Percentiles rank a stretch among this genome's conserved stretches.
Conservation (phyloP, 2,113 vertebrate species). For the Oncorhynchus mykiss region DNA sequence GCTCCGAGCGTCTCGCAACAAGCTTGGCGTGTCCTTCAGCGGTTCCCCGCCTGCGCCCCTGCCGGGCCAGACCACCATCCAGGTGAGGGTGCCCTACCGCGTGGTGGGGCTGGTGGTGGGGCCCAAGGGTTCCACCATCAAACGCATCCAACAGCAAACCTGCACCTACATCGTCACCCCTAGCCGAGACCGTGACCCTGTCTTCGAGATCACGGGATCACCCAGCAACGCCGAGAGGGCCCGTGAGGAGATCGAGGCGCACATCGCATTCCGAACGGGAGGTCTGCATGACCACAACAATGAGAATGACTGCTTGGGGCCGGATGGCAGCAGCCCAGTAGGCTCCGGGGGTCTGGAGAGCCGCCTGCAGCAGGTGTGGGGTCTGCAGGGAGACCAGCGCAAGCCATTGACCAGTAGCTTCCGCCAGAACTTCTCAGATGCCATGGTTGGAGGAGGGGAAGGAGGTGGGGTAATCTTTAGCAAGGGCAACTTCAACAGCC, state of each 20-base stretch:
- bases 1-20: slow-evolving; percentile 96
- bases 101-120: slow-evolving; percentile 98
- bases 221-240: slow-evolving; percentile 93
- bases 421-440: slow-evolving; percentile 91
- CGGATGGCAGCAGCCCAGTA: slow-evolving; percentile 74
- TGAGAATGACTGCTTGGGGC: slow-evolving; percentile 93
- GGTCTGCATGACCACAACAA: slow-evolving; percentile 97
- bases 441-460: slow-evolving; percentile 84
- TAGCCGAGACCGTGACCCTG: slow-evolving; percentile 93
- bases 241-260: slow-evolving; percentile 95
- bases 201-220: slow-evolving; percentile 95
- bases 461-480: slow-evolving; percentile 81
- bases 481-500: slow-evolving; percentile 84
- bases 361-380: slow-evolving; percentile 91
- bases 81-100: slow-evolving; percentile 94
- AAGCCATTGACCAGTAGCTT: slow-evolving; percentile 94
- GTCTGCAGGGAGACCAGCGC: slow-evolving; percentile 87
- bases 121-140: slow-evolving; percentile 97
- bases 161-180: slow-evolving; percentile 98
- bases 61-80: slow-evolving; percentile 96
- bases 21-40: slow-evolving; percentile 87
- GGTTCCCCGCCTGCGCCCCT: slow-evolving; percentile 83
- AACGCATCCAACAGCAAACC: slow-evolving; percentile 98
- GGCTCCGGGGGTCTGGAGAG: slow-evolving; percentile 81
- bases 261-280: slow-evolving; percentile 95